phyloP scores from a whole-genome alignment of 2,113 vertebrate genomes.

The Mustelus asterias region DNA sequence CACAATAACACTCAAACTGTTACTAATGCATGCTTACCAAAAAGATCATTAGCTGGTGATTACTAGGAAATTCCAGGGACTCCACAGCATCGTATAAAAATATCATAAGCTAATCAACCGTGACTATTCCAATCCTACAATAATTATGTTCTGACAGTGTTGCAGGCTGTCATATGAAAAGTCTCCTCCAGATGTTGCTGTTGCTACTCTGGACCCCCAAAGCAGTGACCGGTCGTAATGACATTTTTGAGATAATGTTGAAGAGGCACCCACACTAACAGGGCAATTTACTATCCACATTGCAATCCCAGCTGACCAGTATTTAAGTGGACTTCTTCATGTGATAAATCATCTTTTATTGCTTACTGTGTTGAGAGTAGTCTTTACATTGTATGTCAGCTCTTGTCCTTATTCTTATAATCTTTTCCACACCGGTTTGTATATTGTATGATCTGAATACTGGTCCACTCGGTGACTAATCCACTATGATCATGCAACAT shows the following conservation, averaged over 20 bases:
- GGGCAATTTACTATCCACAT: neutral
- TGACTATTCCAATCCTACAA: neutral
- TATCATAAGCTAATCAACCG: neutral
- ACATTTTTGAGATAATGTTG: neutral
- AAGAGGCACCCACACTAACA: neutral
- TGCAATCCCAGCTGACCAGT: conserved; percentile 20
- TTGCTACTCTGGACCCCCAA: neutral
- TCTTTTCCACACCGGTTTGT: neutral
- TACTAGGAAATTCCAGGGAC: neutral
- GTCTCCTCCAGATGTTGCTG: conserved; percentile 5
- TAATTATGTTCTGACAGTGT: neutral
- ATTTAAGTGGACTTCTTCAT: neutral
- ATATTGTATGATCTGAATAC: neutral
- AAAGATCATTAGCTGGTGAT: neutral
- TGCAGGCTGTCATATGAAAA: neutral
- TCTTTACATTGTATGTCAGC: neutral
- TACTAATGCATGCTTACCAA: neutral
- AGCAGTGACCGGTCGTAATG: neutral
- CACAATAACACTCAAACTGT: neutral
- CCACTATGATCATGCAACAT: neutral
- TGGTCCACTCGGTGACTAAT: neutral
- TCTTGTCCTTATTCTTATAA: neutral
- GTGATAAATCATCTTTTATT: neutral
- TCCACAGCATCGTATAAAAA: neutral
- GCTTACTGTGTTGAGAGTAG: neutral